Percentiles rank a stretch among this genome's conserved stretches.
These are phyloP conservation scores for Coregonus sp. DNA, from an alignment of 2,797 vertebrate species.

Conservation along the genomic window DNA sequence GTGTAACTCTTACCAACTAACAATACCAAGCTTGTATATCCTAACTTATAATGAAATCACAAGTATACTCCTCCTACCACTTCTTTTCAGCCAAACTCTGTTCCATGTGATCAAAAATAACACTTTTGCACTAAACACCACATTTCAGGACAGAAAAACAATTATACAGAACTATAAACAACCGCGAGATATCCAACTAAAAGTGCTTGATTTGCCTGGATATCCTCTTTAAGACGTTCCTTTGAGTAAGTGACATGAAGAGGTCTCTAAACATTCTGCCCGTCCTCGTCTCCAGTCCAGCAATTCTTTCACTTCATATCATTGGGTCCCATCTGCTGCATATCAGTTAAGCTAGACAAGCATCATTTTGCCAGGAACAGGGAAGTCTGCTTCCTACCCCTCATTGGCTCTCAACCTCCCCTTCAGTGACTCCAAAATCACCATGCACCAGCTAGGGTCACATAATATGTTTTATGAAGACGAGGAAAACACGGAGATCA, in stretches of 20 bases:
- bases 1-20: neutral
- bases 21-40: neutral
- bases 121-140: too few species aligned
- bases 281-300: neutral
- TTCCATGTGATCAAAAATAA: neutral
- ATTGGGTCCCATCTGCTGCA: slow-evolving; percentile 27
- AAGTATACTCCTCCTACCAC: neutral
- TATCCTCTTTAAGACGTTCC: neutral
- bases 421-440: neutral
- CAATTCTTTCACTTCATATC: slow-evolving; percentile 24
- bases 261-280: neutral
- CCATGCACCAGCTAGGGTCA: too few species aligned
- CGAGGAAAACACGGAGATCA: slow-evolving; percentile 1
- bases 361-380: slow-evolving; percentile 18
- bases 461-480: slow-evolving; percentile 8
- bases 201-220: neutral
- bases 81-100: neutral
- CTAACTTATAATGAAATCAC: neutral
- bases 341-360: slow-evolving; percentile 30
- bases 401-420: slow-evolving; percentile 11
- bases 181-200: neutral
- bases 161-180: too few species aligned
- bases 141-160: too few species aligned
- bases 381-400: slow-evolving; percentile 6
- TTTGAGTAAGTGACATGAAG: slow-evolving; percentile 2